These are phyloP conservation scores for Leptopterna dolabrata DNA, from an alignment of 2,888 invertebrate species.

Conservation along the genomic window DNA sequence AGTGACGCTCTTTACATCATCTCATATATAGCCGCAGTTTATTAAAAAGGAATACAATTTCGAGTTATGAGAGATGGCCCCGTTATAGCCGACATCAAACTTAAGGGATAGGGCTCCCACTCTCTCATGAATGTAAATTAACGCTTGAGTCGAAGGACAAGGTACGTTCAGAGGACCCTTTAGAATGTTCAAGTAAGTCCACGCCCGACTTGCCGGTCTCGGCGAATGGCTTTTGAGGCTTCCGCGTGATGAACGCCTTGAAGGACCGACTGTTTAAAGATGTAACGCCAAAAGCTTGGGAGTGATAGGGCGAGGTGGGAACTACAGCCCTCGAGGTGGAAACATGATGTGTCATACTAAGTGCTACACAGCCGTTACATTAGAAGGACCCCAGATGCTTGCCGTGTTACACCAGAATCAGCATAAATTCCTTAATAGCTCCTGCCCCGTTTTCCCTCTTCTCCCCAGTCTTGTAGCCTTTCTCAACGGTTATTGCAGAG, in stretches of 20 bases:
- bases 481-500: conserved; percentile 41
- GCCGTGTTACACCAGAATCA: conserved; percentile 59
- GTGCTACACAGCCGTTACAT: conserved; percentile 55
- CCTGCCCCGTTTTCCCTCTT: conserved; percentile 39
- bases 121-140: conserved; percentile 7
- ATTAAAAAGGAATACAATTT: not conserved
- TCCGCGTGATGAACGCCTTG: conserved; percentile 32
- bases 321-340: not conserved
- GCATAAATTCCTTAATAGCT: conserved; percentile 63
- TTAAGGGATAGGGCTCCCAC: not conserved
- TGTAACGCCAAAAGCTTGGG: conserved; percentile 30
- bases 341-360: conserved; percentile 53
- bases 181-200: conserved; percentile 25
- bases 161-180: not conserved
- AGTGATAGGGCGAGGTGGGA: conserved; percentile 44
- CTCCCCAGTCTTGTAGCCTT: not conserved
- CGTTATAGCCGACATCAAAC: not conserved
- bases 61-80: not conserved
- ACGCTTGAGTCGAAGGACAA: not conserved
- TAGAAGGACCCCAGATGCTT: conserved; percentile 57
- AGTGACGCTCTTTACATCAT: no score
- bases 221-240: conserved; percentile 21
- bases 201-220: conserved; percentile 3
- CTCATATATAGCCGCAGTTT: not conserved
- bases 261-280: conserved; percentile 37